These are phyloP conservation scores for Eulemur rubriventer DNA, from an alignment of 2,797 vertebrate species.

Conservation along the genomic window DNA sequence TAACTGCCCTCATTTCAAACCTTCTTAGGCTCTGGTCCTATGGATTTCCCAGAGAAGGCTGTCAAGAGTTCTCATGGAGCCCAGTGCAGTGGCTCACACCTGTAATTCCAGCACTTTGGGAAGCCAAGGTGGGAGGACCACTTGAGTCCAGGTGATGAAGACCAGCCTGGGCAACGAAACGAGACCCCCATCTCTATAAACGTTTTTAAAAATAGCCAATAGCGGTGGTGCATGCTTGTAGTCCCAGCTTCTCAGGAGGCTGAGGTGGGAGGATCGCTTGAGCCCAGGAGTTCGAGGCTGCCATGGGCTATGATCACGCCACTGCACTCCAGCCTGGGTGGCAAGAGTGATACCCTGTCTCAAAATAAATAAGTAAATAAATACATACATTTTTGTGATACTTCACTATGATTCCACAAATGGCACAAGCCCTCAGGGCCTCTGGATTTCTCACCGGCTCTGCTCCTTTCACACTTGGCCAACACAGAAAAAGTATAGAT, in stretches of 20 bases:
- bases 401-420: not conserved
- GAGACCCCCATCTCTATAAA: not conserved
- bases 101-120: not conserved
- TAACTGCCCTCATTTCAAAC: not conserved
- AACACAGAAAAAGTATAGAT: not conserved
- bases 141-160: not conserved
- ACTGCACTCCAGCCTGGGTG: not conserved
- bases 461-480: not conserved
- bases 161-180: not conserved
- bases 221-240: not conserved
- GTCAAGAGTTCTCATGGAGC: not conserved
- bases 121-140: rapidly evolving
- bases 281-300: not conserved
- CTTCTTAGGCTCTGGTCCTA: not conserved
- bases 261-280: not conserved
- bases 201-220: not conserved
- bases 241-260: not conserved
- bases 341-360: not conserved
- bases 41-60: not conserved
- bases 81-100: not conserved
- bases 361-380: not conserved
- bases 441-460: not conserved
- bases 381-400: no score
- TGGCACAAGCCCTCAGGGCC: no score
- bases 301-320: not conserved